A percentile compares a stretch with the other conserved stretches of the same genome.
These are phyloP conservation scores for Drosophila prostipennis DNA, from an alignment of 2,888 invertebrate species.

Conservation along the genomic window DNA sequence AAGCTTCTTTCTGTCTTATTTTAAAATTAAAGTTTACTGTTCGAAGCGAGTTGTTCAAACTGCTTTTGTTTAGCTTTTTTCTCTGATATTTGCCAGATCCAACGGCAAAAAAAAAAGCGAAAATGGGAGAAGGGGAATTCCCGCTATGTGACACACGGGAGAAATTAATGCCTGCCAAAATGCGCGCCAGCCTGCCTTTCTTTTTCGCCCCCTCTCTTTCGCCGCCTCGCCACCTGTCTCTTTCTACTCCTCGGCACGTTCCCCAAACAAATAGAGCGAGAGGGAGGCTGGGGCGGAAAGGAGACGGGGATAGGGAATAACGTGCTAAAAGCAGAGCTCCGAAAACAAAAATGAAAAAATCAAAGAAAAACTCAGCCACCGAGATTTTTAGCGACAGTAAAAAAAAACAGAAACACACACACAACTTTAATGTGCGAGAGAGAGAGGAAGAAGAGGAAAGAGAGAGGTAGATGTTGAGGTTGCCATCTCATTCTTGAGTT, in stretches of 20 bases:
- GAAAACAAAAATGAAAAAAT: slow-evolving; percentile 20
- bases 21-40: background rate
- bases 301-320: slow-evolving; percentile 9
- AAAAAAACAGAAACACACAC: slow-evolving; percentile 3
- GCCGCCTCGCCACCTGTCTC: slow-evolving; percentile 18
- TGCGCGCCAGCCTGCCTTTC: slow-evolving; percentile 29
- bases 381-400: slow-evolving; percentile 29
- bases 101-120: background rate
- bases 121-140: slow-evolving; percentile 35
- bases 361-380: slow-evolving; percentile 30
- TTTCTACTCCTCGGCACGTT: slow-evolving; percentile 53
- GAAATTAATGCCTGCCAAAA: slow-evolving; percentile 75
- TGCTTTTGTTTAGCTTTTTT: background rate
- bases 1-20: background rate
- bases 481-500: background rate
- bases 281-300: background rate
- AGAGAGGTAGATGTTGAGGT: background rate
- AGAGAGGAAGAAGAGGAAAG: background rate
- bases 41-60: too few relatives aligned
- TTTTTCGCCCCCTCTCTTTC: slow-evolving; percentile 29
- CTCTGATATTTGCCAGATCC: background rate
- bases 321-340: slow-evolving; percentile 10
- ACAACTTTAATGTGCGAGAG: slow-evolving; percentile 30
- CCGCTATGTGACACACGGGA: slow-evolving; percentile 72
- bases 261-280: slow-evolving; percentile 51